Evolutionary conservation across 2,113 vertebrate species (phyloP).

Genomic region (Nycticebus coucang): DNA sequence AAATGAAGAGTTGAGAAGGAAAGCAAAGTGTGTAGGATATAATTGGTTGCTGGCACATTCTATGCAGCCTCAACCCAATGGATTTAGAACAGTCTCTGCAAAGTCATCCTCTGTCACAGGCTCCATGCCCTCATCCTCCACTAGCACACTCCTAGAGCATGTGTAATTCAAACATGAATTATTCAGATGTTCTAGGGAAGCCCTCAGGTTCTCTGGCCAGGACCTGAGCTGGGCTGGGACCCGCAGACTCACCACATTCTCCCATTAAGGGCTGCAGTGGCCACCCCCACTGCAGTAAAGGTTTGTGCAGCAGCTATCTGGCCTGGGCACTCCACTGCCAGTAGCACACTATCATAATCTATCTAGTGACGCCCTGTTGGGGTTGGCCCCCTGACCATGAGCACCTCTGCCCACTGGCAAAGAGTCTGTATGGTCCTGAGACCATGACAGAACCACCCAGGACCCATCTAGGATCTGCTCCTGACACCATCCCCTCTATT

Average conservation of each 20-base stretch:
- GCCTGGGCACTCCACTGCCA: not conserved
- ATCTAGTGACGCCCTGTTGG: not conserved
- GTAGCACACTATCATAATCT: not conserved
- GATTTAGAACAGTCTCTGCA: too few relatives aligned
- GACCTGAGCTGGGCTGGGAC: not conserved
- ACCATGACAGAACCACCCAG: not conserved
- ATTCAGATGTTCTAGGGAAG: not conserved
- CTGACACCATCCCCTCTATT: not conserved
- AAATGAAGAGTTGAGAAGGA: not conserved
- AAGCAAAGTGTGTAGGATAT: too few relatives aligned
- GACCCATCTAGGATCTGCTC: too few relatives aligned
- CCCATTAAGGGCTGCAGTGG: not conserved
- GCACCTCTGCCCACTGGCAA: not conserved
- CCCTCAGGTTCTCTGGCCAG: not conserved
- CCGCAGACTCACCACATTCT: not conserved
- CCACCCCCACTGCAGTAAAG: fast-evolving
- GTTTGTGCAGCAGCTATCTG: not conserved
- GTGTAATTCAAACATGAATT: fast-evolving
- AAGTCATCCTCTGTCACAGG: not conserved
- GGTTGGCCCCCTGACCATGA: not conserved
- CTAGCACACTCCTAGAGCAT: fast-evolving
- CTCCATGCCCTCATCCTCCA: not conserved
- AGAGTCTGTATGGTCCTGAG: too few relatives aligned
- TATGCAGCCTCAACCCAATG: not conserved
- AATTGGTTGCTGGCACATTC: too few relatives aligned